Percentiles rank a stretch among this genome's conserved stretches.
These are phyloP conservation scores for Morone chrysops DNA, from an alignment of 2,113 vertebrate genomes.

Conservation along the genomic window DNA sequence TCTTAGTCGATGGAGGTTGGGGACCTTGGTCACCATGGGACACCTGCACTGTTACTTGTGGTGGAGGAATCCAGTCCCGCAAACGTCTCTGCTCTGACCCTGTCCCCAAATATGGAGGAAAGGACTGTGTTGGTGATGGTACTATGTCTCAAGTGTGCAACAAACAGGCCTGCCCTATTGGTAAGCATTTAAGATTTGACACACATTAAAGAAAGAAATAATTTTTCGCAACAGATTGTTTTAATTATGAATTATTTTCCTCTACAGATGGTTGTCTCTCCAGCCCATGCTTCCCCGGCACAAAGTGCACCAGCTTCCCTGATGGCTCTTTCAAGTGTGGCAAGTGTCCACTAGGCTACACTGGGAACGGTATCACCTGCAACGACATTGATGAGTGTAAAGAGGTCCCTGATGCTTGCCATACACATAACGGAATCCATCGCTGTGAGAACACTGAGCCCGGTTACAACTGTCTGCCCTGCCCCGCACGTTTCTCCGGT, in stretches of 20 bases:
- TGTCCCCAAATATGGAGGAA: constrained; percentile 91
- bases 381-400: constrained; percentile 95
- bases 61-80: constrained; percentile 91
- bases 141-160: constrained; percentile 90
- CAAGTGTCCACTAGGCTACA: constrained; percentile 91
- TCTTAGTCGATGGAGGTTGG: constrained; percentile 94
- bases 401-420: constrained; percentile 93
- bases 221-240: background rate
- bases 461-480: constrained; percentile 96
- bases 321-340: constrained; percentile 97
- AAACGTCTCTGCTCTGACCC: constrained; percentile 94
- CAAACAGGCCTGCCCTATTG: constrained; percentile 83
- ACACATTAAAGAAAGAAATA: background rate
- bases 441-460: constrained; percentile 95
- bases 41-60: constrained; percentile 92
- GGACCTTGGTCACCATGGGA: constrained; percentile 98
- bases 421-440: constrained; percentile 89
- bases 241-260: background rate
- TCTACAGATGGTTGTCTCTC: constrained; percentile 94
- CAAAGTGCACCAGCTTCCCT: constrained; percentile 90
- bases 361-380: constrained; percentile 92
- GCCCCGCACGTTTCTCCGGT: constrained; percentile 93
- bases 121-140: constrained; percentile 90
- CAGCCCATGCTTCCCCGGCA: constrained; percentile 93
- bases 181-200: constrained; percentile 60